Evolutionary conservation across 1,140 invertebrate genomes (phyloP).

Genomic region (Drosophila sucinea): DNA sequence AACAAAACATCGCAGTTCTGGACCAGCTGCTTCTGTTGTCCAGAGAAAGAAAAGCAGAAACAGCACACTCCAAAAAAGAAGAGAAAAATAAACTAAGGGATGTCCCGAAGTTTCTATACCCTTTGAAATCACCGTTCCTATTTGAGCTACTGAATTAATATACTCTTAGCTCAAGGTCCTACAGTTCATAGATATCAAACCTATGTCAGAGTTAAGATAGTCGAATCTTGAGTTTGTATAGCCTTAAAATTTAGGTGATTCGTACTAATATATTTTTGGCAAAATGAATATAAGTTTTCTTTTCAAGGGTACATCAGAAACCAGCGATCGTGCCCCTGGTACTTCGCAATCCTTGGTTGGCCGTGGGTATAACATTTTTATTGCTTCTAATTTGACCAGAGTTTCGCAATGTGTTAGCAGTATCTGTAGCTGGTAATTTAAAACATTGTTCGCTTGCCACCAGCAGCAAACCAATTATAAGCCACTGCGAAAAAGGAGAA

Average conservation of each 20-base stretch:
- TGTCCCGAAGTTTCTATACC: not conserved
- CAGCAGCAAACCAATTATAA: conserved; percentile 62
- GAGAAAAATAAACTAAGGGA: not conserved
- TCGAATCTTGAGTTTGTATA: too few relatives aligned
- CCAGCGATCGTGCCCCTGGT: conserved; percentile 57
- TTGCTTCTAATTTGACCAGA: conserved; percentile 62
- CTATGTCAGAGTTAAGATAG: too few relatives aligned
- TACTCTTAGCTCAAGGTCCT: too few relatives aligned
- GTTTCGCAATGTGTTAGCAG: conserved; percentile 11
- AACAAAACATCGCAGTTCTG: conserved; percentile 3
- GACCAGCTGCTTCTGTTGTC: conserved; percentile 17
- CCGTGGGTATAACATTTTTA: conserved; percentile 56
- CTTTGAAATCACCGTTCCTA: not conserved
- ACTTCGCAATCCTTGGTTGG: conserved; percentile 40
- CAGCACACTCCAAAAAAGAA: conserved; percentile 2
- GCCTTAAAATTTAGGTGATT: too few relatives aligned
- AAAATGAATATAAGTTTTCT: conserved; percentile 7
- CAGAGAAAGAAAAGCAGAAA: not conserved
- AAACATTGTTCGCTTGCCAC: conserved; percentile 47
- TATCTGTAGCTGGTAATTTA: conserved; percentile 51
- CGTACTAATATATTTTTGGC: not conserved
- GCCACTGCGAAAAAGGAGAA: not conserved
- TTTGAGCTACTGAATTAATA: too few relatives aligned
- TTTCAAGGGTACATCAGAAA: not conserved
- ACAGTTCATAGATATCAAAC: too few relatives aligned